phyloP scores from a whole-genome alignment of 2,113 vertebrate species.

The Talpa occidentalis region DNA sequence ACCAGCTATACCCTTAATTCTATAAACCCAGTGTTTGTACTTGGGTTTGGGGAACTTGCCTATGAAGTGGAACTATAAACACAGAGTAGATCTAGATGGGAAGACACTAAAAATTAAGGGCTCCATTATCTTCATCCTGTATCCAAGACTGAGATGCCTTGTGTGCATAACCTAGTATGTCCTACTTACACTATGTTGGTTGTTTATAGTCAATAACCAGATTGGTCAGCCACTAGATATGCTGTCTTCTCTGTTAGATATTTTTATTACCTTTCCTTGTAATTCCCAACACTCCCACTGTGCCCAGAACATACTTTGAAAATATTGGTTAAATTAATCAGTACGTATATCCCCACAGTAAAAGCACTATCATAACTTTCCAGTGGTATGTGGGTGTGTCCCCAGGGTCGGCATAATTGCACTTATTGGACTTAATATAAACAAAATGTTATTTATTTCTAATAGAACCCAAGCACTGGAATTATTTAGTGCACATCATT shows the following conservation, averaged over 20 bases:
- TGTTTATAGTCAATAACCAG: neutral
- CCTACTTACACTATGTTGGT: neutral
- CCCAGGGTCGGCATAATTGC: neutral
- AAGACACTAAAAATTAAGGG: neutral
- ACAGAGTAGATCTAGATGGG: neutral
- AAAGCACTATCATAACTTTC: neutral
- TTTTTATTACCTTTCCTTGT: neutral
- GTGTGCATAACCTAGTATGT: neutral
- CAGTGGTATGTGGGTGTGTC: neutral
- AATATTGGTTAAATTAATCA: slow-evolving; percentile 41
- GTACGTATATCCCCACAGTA: neutral
- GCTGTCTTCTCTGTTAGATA: neutral
- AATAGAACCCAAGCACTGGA: neutral
- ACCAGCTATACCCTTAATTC: neutral
- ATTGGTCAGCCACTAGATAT: neutral
- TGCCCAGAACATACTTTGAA: slow-evolving; percentile 27
- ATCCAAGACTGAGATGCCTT: neutral
- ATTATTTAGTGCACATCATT: slow-evolving; percentile 6
- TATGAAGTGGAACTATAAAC: neutral
- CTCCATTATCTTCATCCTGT: neutral
- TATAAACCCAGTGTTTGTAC: neutral
- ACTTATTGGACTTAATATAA: neutral
- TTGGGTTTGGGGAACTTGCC: neutral
- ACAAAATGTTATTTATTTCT: slow-evolving; percentile 43
- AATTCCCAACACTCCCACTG: neutral